These are phyloP conservation scores for Alligator mississippiensis DNA, from an alignment of 2,113 vertebrate genomes.

Conservation along the genomic window DNA sequence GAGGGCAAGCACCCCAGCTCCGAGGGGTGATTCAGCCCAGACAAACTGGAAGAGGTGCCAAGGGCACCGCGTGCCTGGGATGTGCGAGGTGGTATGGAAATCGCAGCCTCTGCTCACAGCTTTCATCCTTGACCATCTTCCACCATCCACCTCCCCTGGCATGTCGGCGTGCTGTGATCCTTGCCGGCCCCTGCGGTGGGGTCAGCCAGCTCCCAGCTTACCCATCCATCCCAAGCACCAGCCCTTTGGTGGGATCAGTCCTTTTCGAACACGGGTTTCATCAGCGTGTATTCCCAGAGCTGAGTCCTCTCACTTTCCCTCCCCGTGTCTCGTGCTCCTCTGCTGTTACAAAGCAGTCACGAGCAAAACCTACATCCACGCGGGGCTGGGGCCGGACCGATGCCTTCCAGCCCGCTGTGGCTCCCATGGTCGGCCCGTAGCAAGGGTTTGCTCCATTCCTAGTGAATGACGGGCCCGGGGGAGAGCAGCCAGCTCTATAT, in stretches of 20 bases:
- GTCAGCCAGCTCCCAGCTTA: neutral
- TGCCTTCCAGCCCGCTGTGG: accelerated
- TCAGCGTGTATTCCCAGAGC: neutral
- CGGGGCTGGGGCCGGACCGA: neutral
- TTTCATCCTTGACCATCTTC: neutral
- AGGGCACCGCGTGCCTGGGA: too few species aligned
- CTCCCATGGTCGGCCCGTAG: neutral
- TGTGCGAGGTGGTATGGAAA: too few species aligned
- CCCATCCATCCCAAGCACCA: neutral
- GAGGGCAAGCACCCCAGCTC: too few species aligned
- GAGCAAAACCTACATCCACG: too few species aligned
- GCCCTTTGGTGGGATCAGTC: neutral
- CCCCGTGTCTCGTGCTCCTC: neutral
- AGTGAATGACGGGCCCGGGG: accelerated
- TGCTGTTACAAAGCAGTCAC: too few species aligned
- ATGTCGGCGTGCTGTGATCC: neutral
- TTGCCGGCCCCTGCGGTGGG: neutral
- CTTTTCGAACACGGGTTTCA: too few species aligned
- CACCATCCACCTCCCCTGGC: accelerated
- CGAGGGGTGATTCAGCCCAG: too few species aligned
- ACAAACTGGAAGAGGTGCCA: too few species aligned
- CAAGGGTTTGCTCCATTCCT: neutral
- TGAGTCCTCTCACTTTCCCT: neutral
- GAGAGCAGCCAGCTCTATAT: neutral
- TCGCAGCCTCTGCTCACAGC: too few species aligned